Conservation (phyloP, 2,797 vertebrate genomes). For the Spondyliosoma cantharus region DNA sequence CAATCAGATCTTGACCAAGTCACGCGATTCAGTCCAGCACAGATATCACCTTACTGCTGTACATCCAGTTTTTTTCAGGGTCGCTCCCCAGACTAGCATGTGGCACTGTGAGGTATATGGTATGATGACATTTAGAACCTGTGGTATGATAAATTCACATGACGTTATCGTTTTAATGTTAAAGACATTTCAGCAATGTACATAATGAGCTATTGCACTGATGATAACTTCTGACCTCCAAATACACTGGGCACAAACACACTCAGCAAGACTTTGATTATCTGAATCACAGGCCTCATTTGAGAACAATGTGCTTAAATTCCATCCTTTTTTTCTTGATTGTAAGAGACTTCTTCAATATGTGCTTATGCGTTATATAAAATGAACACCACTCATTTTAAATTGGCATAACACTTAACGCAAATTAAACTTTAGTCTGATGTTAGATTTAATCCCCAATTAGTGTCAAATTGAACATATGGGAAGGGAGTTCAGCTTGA, state of each 20-base stretch:
- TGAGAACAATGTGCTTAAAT: conserved; percentile 55
- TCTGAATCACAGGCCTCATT: conserved; percentile 44
- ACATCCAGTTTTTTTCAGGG: conserved; percentile 46
- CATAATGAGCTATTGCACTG: conserved; percentile 70
- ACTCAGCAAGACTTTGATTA: conserved; percentile 31
- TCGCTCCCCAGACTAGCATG: conserved; percentile 51
- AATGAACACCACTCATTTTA: conserved; percentile 41
- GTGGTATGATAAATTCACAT: conserved; percentile 60
- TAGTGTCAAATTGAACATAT: conserved; percentile 16
- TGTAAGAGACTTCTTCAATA: conserved; percentile 45
- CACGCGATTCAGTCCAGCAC: conserved; percentile 44
- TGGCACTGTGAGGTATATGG: conserved; percentile 72
- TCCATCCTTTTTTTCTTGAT: conserved; percentile 44
- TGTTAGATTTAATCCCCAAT: conserved; percentile 19
- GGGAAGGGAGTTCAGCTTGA: not conserved
- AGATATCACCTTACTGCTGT: conserved; percentile 49
- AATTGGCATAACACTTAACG: conserved; percentile 26
- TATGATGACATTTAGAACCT: conserved; percentile 53
- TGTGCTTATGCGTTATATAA: conserved; percentile 55
- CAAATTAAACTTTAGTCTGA: conserved; percentile 4
- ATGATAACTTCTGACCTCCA: conserved; percentile 49
- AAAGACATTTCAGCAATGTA: conserved; percentile 49
- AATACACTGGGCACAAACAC: conserved; percentile 42
- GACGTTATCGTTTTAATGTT: conserved; percentile 44
- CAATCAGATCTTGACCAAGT: conserved; percentile 59